Evolutionary conservation across 2,888 invertebrate genomes (phyloP).

Genomic region (Philaethria dido): DNA sequence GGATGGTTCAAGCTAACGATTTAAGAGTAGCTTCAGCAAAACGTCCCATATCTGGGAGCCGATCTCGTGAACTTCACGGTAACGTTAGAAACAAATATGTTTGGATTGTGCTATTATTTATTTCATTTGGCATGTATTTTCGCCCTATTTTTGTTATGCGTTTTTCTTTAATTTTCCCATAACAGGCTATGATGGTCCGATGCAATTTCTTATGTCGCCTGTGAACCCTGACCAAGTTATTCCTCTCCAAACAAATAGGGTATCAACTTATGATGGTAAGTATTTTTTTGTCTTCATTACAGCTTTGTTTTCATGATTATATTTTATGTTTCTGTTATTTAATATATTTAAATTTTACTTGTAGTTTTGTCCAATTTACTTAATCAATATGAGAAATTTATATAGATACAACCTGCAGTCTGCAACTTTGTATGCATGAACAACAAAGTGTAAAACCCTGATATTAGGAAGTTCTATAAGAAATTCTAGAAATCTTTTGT

Average conservation of each 20-base stretch:
- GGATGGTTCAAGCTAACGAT: constrained; percentile 95
- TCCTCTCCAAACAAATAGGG: constrained; percentile 80
- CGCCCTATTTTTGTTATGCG: constrained; percentile 52
- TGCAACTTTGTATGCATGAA: too few species aligned
- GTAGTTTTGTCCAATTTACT: not conserved
- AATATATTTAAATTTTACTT: not conserved
- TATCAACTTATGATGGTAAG: constrained; percentile 82
- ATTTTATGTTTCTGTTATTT: not conserved
- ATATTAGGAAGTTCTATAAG: too few species aligned
- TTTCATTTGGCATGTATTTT: constrained; percentile 50
- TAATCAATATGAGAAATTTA: not conserved
- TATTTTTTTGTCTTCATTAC: constrained; percentile 37
- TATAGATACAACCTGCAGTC: too few species aligned
- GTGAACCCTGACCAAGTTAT: constrained; percentile 92
- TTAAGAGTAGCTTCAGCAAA: constrained; percentile 87
- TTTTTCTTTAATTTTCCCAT: constrained; percentile 56
- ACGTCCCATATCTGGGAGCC: constrained; percentile 87
- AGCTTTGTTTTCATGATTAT: constrained; percentile 13
- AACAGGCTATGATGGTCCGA: constrained; percentile 92
- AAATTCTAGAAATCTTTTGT: too few species aligned
- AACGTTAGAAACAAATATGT: constrained; percentile 50
- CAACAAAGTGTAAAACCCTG: too few species aligned
- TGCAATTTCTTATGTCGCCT: constrained; percentile 92
- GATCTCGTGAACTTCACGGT: constrained; percentile 88
- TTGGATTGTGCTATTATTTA: constrained; percentile 46